Percentiles rank a stretch among this genome's conserved stretches.
Conservation (phyloP, 2,888 invertebrate genomes). For the Microchrysa polita region DNA sequence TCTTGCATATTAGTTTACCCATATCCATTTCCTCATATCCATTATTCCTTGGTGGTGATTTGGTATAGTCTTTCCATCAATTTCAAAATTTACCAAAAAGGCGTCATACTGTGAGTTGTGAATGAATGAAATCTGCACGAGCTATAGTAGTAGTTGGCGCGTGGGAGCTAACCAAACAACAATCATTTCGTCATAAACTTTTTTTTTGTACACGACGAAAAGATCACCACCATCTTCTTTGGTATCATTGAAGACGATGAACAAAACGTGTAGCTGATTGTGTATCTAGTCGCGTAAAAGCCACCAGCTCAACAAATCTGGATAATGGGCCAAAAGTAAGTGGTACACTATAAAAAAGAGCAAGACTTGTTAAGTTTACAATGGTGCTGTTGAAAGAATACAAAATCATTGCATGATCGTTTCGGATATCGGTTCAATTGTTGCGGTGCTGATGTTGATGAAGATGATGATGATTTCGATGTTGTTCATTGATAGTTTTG, state of each 20-base stretch:
- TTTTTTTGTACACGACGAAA: background rate
- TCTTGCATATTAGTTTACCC: too few relatives aligned
- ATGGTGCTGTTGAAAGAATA: conserved; percentile 26
- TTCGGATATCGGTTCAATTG: conserved; percentile 13
- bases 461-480: background rate
- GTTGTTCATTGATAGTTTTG: background rate
- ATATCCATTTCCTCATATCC: too few relatives aligned
- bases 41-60: too few relatives aligned
- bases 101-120: background rate
- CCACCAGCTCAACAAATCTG: background rate
- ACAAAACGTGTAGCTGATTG: background rate
- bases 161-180: conserved; percentile 11
- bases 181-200: too few relatives aligned
- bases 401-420: conserved; percentile 19
- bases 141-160: conserved; percentile 24
- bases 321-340: conserved; percentile 16
- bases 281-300: background rate
- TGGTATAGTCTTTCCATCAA: background rate
- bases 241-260: background rate
- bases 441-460: background rate
- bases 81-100: conserved; percentile 2
- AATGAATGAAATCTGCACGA: background rate
- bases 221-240: background rate
- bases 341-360: background rate
- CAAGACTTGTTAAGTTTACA: conserved; percentile 10